These are phyloP conservation scores for Brachionus koreanus DNA, from an alignment of 1,140 invertebrate genomes.

Conservation along the genomic window DNA sequence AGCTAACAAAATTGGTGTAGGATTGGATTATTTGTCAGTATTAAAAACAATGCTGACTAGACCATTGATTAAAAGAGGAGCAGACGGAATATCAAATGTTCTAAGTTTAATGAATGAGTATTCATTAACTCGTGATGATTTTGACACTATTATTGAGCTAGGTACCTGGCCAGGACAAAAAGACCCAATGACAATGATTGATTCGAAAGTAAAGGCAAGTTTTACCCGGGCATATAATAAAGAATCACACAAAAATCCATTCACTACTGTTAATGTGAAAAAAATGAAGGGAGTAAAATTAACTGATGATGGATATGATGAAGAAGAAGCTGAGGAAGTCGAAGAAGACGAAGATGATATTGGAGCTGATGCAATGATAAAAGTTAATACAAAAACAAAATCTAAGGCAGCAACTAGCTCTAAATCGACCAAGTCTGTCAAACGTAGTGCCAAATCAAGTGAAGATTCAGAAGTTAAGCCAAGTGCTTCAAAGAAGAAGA, in stretches of 20 bases:
- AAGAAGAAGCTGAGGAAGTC: conserved; percentile 46
- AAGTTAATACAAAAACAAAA: conserved; percentile 29
- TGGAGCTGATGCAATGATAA: conserved; percentile 41
- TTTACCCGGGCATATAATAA: conserved; percentile 44
- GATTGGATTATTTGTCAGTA: conserved; percentile 71
- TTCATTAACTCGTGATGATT: conserved; percentile 79
- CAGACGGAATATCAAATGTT: conserved; percentile 67
- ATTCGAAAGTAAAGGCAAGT: conserved; percentile 57
- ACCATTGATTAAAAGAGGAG: conserved; percentile 68
- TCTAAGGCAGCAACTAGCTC: background rate
- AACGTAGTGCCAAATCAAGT: conserved; percentile 18
- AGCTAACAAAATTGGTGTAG: conserved; percentile 52
- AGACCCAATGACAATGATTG: conserved; percentile 71
- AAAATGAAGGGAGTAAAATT: conserved; percentile 30
- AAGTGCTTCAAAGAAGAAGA: conserved; percentile 38
- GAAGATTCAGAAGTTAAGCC: conserved; percentile 13
- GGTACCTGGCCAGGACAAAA: conserved; percentile 74
- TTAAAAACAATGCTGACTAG: conserved; percentile 69
- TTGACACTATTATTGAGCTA: conserved; percentile 79
- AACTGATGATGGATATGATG: conserved; percentile 30
- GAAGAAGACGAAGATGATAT: conserved; percentile 46
- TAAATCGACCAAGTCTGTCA: background rate
- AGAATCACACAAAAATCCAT: conserved; percentile 10
- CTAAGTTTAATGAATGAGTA: conserved; percentile 74
- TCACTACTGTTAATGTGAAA: conserved; percentile 24